A percentile compares a stretch with the other conserved stretches of the same genome.
Evolutionary conservation across 2,888 invertebrate species (phyloP).

Genomic region (Cremastinae sp.): DNA sequence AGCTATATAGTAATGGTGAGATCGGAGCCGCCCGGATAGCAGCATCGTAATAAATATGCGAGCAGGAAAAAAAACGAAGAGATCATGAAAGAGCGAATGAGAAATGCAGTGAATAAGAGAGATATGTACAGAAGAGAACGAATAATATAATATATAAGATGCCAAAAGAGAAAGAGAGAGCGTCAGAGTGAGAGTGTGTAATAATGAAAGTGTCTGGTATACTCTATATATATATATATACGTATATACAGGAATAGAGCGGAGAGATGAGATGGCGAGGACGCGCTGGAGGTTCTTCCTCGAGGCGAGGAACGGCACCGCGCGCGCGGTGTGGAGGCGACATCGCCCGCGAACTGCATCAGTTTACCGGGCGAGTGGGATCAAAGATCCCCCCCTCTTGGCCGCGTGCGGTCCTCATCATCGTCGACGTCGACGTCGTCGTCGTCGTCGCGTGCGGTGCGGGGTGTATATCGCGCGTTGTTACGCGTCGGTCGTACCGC

Average conservation of each 20-base stretch:
- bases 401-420: constrained; percentile 22
- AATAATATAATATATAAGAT: background rate
- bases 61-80: too few species aligned
- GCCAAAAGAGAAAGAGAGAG: background rate
- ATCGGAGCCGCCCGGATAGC: too few species aligned
- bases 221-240: too few species aligned
- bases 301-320: constrained; percentile 43
- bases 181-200: constrained; percentile 38
- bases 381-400: constrained; percentile 23
- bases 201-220: constrained; percentile 61
- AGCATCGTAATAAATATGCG: too few species aligned
- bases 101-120: constrained; percentile 1
- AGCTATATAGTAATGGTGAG: too few species aligned
- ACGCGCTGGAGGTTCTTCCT: constrained; percentile 37
- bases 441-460: constrained; percentile 29
- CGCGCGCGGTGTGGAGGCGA: constrained; percentile 37
- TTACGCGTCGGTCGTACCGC: too few species aligned
- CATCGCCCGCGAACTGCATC: constrained; percentile 21
- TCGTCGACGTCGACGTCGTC: constrained; percentile 34
- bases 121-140: background rate
- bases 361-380: constrained; percentile 44
- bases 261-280: constrained; percentile 42
- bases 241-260: constrained; percentile 48
- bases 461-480: too few species aligned
- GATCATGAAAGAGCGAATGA: too few species aligned